phyloP scores from a whole-genome alignment of 2,888 invertebrate species.

The Glaucopsyche alexis region DNA sequence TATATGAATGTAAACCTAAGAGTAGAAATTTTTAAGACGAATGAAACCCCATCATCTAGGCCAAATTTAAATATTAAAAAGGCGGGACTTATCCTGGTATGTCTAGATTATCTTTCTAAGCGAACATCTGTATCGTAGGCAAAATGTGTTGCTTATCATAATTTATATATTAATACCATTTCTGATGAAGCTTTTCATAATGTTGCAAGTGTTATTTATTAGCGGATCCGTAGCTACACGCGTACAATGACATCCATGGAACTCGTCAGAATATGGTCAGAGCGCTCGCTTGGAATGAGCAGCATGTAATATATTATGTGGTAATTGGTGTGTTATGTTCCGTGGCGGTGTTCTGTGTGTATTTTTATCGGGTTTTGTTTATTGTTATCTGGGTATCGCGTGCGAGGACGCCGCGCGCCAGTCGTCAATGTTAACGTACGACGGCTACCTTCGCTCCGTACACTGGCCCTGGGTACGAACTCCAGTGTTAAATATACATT shows the following conservation, averaged over 20 bases:
- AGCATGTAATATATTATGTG: not conserved
- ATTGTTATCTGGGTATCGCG: constrained; percentile 27
- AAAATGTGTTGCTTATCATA: too few species aligned
- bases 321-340: not conserved
- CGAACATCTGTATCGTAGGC: too few species aligned
- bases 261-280: constrained; percentile 2
- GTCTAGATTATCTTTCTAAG: too few species aligned
- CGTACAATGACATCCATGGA: not conserved
- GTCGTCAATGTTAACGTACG: constrained; percentile 37
- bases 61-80: too few species aligned
- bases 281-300: not conserved
- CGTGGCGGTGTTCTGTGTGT: not conserved
- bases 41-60: too few species aligned
- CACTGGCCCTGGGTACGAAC: constrained; percentile 3
- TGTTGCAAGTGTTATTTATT: not conserved
- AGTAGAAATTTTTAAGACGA: too few species aligned
- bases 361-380: constrained; percentile 24
- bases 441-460: constrained; percentile 24
- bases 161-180: not conserved
- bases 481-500: too few species aligned
- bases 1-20: too few species aligned
- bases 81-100: too few species aligned
- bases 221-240: too few species aligned
- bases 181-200: not conserved
- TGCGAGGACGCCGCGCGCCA: constrained; percentile 31